Conservation (phyloP, 1,140 invertebrate genomes). For the Pissodes strobi region DNA sequence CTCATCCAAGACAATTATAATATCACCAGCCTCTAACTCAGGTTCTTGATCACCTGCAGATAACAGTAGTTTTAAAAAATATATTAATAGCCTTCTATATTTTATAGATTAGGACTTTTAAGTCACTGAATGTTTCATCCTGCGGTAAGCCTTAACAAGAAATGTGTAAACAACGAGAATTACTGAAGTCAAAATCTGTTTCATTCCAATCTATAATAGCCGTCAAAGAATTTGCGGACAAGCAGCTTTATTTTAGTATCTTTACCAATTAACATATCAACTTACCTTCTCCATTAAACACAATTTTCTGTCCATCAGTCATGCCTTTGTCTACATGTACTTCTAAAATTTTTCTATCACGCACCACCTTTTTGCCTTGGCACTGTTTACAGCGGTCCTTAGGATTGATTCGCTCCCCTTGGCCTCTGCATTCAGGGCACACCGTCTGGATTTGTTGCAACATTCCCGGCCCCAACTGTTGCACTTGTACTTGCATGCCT, state of each 20-base stretch:
- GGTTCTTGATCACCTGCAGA: slow-evolving; percentile 89
- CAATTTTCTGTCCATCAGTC: slow-evolving; percentile 95
- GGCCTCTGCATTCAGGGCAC: slow-evolving; percentile 86
- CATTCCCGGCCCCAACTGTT: slow-evolving; percentile 89
- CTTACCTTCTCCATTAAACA: slow-evolving; percentile 84
- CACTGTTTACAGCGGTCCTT: slow-evolving; percentile 95
- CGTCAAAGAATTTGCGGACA: too few relatives aligned
- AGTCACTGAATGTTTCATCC: too few relatives aligned
- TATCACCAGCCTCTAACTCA: slow-evolving; percentile 90
- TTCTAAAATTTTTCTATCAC: slow-evolving; percentile 94
- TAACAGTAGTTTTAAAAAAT: too few relatives aligned
- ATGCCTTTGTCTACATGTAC: slow-evolving; percentile 98
- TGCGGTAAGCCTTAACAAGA: too few relatives aligned
- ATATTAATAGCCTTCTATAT: neutral
- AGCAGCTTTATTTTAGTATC: too few relatives aligned
- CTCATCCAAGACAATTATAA: slow-evolving; percentile 97
- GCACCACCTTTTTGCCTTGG: slow-evolving; percentile 85
- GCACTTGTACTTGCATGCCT: slow-evolving; percentile 90
- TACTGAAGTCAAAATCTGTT: too few relatives aligned
- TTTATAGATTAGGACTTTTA: too few relatives aligned
- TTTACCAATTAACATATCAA: too few relatives aligned
- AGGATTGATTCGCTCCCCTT: slow-evolving; percentile 82
- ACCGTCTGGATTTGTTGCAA: slow-evolving; percentile 94
- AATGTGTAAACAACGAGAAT: too few relatives aligned
- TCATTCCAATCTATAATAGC: too few relatives aligned